Evolutionary conservation across 1,140 invertebrate genomes (phyloP).

Genomic region (Scaptomyza pallida): DNA sequence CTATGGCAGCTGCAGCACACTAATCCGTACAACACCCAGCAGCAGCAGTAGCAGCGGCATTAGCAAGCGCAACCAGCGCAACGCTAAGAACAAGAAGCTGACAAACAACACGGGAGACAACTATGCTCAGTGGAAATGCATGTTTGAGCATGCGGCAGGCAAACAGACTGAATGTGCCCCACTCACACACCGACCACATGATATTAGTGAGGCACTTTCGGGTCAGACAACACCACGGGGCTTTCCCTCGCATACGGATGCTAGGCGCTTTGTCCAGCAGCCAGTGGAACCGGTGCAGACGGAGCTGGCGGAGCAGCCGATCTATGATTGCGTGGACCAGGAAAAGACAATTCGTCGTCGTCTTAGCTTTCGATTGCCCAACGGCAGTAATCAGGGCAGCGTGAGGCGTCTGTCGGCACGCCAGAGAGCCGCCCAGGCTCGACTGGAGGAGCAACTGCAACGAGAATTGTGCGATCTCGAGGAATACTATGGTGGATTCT

Average conservation of each 20-base stretch:
- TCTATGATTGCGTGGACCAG: slow-evolving; percentile 41
- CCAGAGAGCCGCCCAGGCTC: slow-evolving; percentile 48
- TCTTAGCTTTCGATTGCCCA: slow-evolving; percentile 56
- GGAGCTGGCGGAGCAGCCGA: slow-evolving; percentile 20
- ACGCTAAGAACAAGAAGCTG: background rate
- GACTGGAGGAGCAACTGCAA: slow-evolving; percentile 56
- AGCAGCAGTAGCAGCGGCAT: too few relatives aligned
- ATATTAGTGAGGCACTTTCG: slow-evolving; percentile 58
- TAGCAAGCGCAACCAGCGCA: slow-evolving; percentile 8
- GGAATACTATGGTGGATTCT: slow-evolving; percentile 73
- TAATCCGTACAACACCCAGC: slow-evolving; percentile 41
- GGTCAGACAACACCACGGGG: slow-evolving; percentile 65
- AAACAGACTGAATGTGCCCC: background rate
- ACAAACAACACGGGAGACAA: slow-evolving; percentile 26
- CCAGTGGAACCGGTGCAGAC: background rate
- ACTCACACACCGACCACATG: slow-evolving; percentile 30
- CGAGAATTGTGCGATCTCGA: slow-evolving; percentile 62
- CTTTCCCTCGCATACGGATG: slow-evolving; percentile 69
- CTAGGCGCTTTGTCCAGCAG: slow-evolving; percentile 35
- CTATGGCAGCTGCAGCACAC: slow-evolving; percentile 56
- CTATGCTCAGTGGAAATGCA: slow-evolving; percentile 74
- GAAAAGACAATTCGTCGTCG: slow-evolving; percentile 45
- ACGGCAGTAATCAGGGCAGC: slow-evolving; percentile 9
- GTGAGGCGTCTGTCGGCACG: slow-evolving; percentile 44
- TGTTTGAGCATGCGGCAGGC: slow-evolving; percentile 48